Conservation (phyloP, 2,888 invertebrate genomes). For the Eristalinus aeneus region DNA sequence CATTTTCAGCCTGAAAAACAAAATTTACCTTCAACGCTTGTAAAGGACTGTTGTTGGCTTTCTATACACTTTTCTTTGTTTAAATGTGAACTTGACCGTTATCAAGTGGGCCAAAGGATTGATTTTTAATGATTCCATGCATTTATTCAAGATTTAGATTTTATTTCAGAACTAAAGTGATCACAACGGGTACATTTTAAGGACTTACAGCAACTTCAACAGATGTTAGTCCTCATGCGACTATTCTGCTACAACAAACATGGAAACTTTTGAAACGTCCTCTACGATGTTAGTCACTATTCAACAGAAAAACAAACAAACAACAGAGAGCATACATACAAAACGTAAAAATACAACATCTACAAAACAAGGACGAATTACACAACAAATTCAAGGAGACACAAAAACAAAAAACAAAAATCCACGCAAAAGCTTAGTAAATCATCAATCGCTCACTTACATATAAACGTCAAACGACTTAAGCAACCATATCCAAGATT, state of each 20-base stretch:
- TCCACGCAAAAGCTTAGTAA: slow-evolving; percentile 30
- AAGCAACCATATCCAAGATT: slow-evolving; percentile 64
- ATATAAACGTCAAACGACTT: slow-evolving; percentile 59
- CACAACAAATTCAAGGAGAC: slow-evolving; percentile 19
- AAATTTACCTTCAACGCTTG: no score
- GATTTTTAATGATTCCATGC: no score
- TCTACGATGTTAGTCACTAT: slow-evolving; percentile 34
- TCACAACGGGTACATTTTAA: background rate
- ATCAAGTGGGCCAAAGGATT: no score
- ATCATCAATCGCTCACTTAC: slow-evolving; percentile 61
- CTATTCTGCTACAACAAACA: background rate
- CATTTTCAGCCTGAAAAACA: no score
- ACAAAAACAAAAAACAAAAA: slow-evolving; percentile 20
- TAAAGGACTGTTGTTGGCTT: no score
- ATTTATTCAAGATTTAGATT: no score
- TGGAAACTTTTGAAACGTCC: background rate
- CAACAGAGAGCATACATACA: slow-evolving; percentile 9
- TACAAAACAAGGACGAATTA: background rate
- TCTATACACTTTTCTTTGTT: no score
- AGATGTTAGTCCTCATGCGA: background rate
- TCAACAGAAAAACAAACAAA: background rate
- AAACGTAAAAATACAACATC: slow-evolving; percentile 7
- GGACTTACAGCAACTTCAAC: background rate
- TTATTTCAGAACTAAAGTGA: background rate
- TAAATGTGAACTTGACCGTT: no score